Conservation (phyloP, 2,888 invertebrate species). For the Deladenus siricidicola region DNA sequence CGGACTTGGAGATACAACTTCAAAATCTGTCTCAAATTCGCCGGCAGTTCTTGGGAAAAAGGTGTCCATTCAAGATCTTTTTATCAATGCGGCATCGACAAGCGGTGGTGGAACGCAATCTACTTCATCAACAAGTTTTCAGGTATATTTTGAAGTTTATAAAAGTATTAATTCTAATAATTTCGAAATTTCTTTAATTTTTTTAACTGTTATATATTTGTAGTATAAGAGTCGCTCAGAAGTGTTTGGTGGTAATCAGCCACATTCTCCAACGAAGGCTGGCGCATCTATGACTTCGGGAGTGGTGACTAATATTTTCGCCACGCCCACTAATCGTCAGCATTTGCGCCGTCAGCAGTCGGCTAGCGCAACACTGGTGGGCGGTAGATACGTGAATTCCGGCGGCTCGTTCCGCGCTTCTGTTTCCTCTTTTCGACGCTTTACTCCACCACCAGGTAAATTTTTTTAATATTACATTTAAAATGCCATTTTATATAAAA, state of each 20-base stretch:
- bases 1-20: too few relatives aligned
- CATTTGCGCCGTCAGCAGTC: conserved; percentile 12
- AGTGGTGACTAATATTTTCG: too few relatives aligned
- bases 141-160: not conserved
- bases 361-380: conserved; percentile 10
- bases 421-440: conserved; percentile 5
- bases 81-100: not conserved
- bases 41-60: too few relatives aligned
- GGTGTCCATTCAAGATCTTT: not conserved
- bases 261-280: not conserved
- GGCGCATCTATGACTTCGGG: too few relatives aligned
- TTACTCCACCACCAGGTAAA: conserved; percentile 9
- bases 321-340: conserved; percentile 2
- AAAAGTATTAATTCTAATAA: too few relatives aligned
- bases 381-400: not conserved
- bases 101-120: not conserved
- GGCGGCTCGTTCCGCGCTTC: not conserved
- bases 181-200: not conserved
- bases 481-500: not conserved
- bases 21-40: too few relatives aligned
- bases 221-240: not conserved
- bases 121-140: too few relatives aligned
- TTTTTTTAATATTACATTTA: not conserved
- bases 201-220: not conserved
- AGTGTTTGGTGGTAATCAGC: not conserved